Base-by-base conservation (phyloP, 2,888 invertebrate genomes). In the Netelia fuscicornis region DNA sequence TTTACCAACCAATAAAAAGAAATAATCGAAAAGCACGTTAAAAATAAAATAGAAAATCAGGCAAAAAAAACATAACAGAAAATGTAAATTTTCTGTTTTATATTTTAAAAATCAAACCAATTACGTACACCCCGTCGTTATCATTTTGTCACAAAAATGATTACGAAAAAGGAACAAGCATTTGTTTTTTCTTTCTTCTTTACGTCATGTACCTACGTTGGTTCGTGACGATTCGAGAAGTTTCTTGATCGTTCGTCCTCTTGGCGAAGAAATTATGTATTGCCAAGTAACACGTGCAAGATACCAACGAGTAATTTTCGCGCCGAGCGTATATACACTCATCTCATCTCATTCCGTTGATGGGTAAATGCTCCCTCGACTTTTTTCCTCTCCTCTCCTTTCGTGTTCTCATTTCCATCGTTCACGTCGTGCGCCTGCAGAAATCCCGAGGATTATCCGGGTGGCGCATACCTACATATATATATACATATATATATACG, bases 341-440 rank as follows among this genome's bases (percentile, higher is more conserved):
- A 48, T 77, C 76, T 84, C 84, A 76, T 77, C 65, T 72, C 71
- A 71, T 84, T 80, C 83, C 65, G 30, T 8, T 48, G 67, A 65
- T 54, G 76, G 25, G 72, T 37, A 37, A 65, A 48, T 58, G 68
- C 52, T 72, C n/a, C 74, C 72, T 60, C 70, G 58, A 58, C 37
- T 58, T 75, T 20, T 68, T 37, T 71, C 37, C 42, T 23, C 11
- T 20, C 25, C 44, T 17, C 70, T 52, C 71, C 76, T 71, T 62
- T 84, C 84, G 81, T 67, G 84, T 76, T 77, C 84, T 84, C 70
- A 84, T 84, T 76, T 76, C 75, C 81, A 67, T 64, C 62, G 56
- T 13, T 81, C 75, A 76, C 62, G 42, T 65, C 42, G 17, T 58
- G 54, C 37, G 23, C 52, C 52, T 58, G 60, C 70, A 30, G 30